phyloP scores from a whole-genome alignment of 2,113 vertebrate species.

The Gila orcuttii region DNA sequence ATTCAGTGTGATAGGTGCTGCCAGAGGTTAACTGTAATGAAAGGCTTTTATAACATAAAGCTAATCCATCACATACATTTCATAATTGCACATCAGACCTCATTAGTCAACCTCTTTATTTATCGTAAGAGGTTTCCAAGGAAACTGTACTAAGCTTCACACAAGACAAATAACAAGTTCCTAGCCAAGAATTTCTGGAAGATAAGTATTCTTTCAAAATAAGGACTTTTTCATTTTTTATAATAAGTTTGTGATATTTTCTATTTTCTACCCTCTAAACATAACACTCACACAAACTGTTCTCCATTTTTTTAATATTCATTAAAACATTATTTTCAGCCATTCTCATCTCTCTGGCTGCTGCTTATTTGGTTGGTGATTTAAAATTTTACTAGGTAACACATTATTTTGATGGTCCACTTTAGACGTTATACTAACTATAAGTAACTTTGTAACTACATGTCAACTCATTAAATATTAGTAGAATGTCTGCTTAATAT shows the following conservation, averaged over 20 bases:
- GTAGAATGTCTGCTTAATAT: too few species aligned
- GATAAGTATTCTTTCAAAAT: not conserved
- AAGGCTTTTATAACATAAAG: slow-evolving; percentile 2
- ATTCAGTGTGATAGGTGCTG: not conserved
- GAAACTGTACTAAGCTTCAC: not conserved
- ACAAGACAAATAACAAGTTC: not conserved
- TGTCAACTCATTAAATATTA: too few species aligned
- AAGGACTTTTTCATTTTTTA: not conserved
- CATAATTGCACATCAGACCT: slow-evolving; percentile 29
- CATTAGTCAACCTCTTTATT: slow-evolving; percentile 31
- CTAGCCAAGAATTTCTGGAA: not conserved
- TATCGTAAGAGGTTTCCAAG: slow-evolving; percentile 16
- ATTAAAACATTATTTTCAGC: not conserved
- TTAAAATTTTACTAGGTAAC: not conserved
- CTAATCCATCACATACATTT: slow-evolving; percentile 36
- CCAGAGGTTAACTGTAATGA: slow-evolving; percentile 13
- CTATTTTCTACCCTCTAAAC: not conserved
- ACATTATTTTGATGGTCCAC: too few species aligned
- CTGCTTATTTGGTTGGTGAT: not conserved
- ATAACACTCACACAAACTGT: not conserved
- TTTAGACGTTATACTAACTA: too few species aligned
- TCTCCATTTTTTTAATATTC: not conserved
- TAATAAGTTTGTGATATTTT: not conserved
- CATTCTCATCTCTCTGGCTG: not conserved
- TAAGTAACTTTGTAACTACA: too few species aligned